Evolutionary conservation across 2,113 vertebrate species (phyloP), one percentile per base, ranked within the genome.

Genomic region (Dryoscopus gambensis): DNA sequence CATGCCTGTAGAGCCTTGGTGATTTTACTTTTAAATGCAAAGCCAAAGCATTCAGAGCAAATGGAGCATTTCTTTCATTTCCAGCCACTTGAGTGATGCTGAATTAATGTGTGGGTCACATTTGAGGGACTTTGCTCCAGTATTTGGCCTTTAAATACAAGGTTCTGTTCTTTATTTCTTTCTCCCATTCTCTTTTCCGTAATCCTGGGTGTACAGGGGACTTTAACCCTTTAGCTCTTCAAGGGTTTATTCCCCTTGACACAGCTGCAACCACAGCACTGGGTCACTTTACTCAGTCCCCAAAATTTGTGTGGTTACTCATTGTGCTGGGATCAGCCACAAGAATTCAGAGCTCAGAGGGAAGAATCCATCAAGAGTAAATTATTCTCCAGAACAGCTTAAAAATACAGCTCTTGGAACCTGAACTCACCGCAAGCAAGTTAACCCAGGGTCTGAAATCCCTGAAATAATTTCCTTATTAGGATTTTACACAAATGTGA

Each of bases 1-100:
- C 55, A 77, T 1, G 5, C 6, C 35, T 68, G 21, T 44, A 76
- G 70, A 80, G 37, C 59, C 80, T 88, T 52, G 79, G 40, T 8
- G 40, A 64, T 91, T 93, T 81, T 40, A 80, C 27, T 94, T 90
- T 93, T 15, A 62, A 81, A 92, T 74, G 52, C 33, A 92, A 69
- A 50, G 47, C 35, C 68, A 37, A 74, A 83, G 53, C 52, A 73
- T 40, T 62, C 27, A 65, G 78, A 92, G 84, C 42, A 91, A 96
- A 67, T n/a, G 47, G 82, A 77, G 59, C 78, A 60, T 59, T 94
- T 87, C 70, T 82, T 93, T 79, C 46, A 59, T 77, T 93, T 77
- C 81, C 63, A 95, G 62, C 44, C 85, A 90, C 1, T 2, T 37
- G 84, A 64, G 35, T 16, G 67, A 82, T 42, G 37, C 56, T 77